Base-by-base conservation (phyloP, 1,140 invertebrate genomes). In the Dryas iulia region DNA sequence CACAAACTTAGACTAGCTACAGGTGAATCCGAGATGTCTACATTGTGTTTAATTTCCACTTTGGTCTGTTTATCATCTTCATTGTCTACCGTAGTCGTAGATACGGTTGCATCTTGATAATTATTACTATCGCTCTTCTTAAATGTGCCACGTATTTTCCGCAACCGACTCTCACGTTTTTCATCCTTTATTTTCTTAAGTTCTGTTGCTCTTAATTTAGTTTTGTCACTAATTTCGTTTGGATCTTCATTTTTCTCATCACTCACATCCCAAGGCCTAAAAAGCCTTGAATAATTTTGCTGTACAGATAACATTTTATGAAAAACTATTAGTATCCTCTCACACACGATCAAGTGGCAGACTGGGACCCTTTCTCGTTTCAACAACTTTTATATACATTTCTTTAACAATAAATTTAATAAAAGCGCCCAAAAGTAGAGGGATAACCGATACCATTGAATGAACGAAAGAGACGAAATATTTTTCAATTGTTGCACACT, bases 71-170 rank as follows among this genome's bases (percentile, higher is more conserved):
- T 75, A 59, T 65, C 73, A 60, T 79, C 76, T 25, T 87, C 83
- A 21, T 81, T 74, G 26, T 93, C 92, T 7, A 67, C 64, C 2
- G 92, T 93, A 0, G 93, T 93, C 0, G 93, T 93, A 0, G 93
- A 92, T 2, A 93, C 87, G 3, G 93, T 93, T 3, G 86, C 86
- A 66, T 93, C 93, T 86, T 93, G 93, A 28, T 90, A 78, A 52
- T 84, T 59, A 72, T 84, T 83, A 26, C 31, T 52, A 24, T 84
- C 78, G 21, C 56, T 71, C 62, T 81, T 89, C 63, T 85, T 92
- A 52, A 83, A 89, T 18, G 74, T 81, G 5, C 86, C 89, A 12
- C 90, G 82, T 54, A 92, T 91, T 83, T 91, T 92, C 54, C 91
- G 74, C 18, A 92, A 67, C 0, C 90, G 82, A 66, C 75, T 91